Conservation (phyloP, 1,140 invertebrate species). For the Apolygus lucorum region DNA sequence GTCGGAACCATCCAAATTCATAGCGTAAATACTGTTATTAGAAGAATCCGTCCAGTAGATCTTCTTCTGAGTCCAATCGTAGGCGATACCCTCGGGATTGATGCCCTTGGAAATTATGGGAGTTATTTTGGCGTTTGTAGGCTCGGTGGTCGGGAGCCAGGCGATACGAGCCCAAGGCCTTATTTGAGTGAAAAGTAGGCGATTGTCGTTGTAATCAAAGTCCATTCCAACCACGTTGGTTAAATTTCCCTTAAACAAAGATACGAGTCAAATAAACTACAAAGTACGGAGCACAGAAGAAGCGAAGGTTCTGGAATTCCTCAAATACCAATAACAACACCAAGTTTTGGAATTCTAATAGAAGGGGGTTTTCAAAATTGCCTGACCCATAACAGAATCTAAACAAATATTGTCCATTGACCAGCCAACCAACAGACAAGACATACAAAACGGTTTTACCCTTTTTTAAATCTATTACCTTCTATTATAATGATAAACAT, state of each 20-base stretch:
- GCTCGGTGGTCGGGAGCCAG: slow-evolving; percentile 60
- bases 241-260: slow-evolving; percentile 56
- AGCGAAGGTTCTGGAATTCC: not conserved
- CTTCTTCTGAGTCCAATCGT: slow-evolving; percentile 94
- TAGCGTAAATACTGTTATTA: slow-evolving; percentile 89
- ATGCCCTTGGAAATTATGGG: slow-evolving; percentile 70
- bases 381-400: too few relatives aligned
- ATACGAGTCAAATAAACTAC: slow-evolving; percentile 2
- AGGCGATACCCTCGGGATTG: slow-evolving; percentile 91
- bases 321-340: not conserved
- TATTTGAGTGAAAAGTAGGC: slow-evolving; percentile 84
- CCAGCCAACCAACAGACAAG: too few relatives aligned
- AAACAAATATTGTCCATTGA: too few relatives aligned
- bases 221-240: slow-evolving; percentile 95
- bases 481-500: too few relatives aligned
- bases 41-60: slow-evolving; percentile 95
- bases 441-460: too few relatives aligned
- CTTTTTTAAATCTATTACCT: too few relatives aligned
- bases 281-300: not conserved
- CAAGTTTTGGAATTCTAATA: not conserved
- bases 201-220: slow-evolving; percentile 84
- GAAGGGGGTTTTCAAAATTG: not conserved
- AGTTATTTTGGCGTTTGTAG: slow-evolving; percentile 52
- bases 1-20: slow-evolving; percentile 82
- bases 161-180: slow-evolving; percentile 81